Conservation (phyloP, 2,888 invertebrate genomes). For the Cylindroiulus punctatus region DNA sequence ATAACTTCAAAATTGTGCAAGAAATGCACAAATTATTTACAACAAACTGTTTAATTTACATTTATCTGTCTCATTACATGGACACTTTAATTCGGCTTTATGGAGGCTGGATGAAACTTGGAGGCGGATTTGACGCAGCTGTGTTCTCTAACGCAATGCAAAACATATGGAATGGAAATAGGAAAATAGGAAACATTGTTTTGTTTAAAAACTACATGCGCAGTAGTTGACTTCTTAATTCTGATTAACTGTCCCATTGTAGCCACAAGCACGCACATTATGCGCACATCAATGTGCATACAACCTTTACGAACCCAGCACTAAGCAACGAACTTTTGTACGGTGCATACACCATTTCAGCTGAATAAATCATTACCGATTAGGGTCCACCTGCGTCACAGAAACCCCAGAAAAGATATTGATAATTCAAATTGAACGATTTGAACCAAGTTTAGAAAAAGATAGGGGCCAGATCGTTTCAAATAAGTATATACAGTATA, state of each 20-base stretch:
- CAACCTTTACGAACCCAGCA: background rate
- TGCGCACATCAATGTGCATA: background rate
- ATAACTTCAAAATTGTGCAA: background rate
- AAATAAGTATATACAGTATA: background rate
- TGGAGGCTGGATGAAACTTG: too few relatives aligned
- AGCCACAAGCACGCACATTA: background rate
- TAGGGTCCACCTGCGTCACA: background rate
- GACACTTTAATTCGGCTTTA: too few relatives aligned
- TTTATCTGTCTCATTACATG: too few relatives aligned
- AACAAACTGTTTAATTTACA: too few relatives aligned
- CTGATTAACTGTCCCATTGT: background rate
- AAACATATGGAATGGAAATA: too few relatives aligned
- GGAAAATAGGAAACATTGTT: too few relatives aligned
- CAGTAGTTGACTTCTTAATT: too few relatives aligned
- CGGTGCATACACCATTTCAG: background rate
- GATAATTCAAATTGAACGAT: background rate
- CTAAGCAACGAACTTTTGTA: background rate
- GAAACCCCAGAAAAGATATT: conserved; percentile 10
- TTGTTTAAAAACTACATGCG: too few relatives aligned
- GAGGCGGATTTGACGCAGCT: too few relatives aligned
- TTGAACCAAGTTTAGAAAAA: background rate
- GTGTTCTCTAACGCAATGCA: too few relatives aligned
- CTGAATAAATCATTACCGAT: conserved; percentile 28
- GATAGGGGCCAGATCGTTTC: background rate
- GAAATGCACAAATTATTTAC: too few relatives aligned